phyloP scores from a whole-genome alignment of 37 sponge, comb jelly and placozoan genomes.

The Tethya wilhelma region DNA sequence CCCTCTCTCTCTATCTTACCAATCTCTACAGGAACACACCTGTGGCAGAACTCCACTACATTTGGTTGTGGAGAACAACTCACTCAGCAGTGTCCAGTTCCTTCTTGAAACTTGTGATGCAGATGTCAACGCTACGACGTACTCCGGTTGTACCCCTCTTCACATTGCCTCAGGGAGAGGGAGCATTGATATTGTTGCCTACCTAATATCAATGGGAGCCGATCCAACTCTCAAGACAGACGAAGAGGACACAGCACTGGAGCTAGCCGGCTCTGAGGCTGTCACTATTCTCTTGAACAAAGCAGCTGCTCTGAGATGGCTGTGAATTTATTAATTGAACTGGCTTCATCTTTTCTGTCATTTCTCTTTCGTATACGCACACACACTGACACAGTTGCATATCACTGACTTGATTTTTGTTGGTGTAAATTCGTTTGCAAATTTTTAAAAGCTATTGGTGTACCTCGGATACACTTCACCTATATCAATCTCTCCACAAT shows the following conservation, averaged over 20 bases:
- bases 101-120: conserved; percentile 64
- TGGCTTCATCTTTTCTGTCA: too few species aligned
- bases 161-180: conserved; percentile 87
- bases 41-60: conserved; percentile 84
- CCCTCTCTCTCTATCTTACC: too few species aligned
- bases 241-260: conserved; percentile 70
- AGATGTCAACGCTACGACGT: conserved; percentile 65
- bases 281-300: conserved; percentile 38
- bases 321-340: too few species aligned
- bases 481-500: too few species aligned
- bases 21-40: conserved; percentile 51
- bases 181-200: conserved; percentile 53
- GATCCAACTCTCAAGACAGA: conserved; percentile 67
- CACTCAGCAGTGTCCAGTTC: conserved; percentile 48
- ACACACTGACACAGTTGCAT: too few species aligned
- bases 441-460: too few species aligned
- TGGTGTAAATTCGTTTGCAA: too few species aligned
- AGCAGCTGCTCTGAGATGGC: conserved; percentile 54
- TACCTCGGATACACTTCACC: too few species aligned
- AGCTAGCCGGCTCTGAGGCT: conserved; percentile 50
- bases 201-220: conserved; percentile 78
- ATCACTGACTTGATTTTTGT: too few species aligned
- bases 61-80: conserved; percentile 58
- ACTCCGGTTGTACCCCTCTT: conserved; percentile 78
- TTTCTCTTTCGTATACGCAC: too few species aligned